A percentile compares a stretch with the other conserved stretches of the same genome.
Conservation (phyloP, 2,113 vertebrate species). For the Myocastor coypus region DNA sequence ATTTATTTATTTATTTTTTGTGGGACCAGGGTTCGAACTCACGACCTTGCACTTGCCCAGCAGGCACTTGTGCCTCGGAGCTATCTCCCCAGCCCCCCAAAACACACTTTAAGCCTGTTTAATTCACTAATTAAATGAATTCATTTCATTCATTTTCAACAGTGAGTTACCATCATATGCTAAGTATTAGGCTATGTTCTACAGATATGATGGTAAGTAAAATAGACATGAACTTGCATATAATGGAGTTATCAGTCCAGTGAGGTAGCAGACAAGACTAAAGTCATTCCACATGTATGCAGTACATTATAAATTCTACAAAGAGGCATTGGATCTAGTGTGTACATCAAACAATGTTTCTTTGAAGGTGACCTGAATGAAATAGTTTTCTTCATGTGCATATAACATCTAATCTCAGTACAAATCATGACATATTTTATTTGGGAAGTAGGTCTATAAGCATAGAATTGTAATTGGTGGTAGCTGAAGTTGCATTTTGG, state of each 20-base stretch:
- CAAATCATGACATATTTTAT: neutral
- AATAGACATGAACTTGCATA: neutral
- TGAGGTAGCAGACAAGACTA: neutral
- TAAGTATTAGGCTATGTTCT: neutral
- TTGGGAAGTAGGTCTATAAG: neutral
- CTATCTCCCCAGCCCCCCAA: too few species aligned
- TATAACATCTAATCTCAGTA: neutral
- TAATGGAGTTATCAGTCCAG: neutral
- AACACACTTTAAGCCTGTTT: neutral
- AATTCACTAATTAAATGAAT: neutral
- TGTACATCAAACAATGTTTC: neutral
- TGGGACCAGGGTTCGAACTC: too few species aligned
- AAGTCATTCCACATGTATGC: neutral
- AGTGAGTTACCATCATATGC: neutral
- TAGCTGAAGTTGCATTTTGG: neutral
- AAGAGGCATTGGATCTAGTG: neutral
- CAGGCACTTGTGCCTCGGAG: too few species aligned
- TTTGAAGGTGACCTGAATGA: neutral
- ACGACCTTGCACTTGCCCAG: too few species aligned
- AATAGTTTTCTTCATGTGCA: neutral
- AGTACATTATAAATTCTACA: neutral
- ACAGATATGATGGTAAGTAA: neutral
- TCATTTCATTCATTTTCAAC: slow-evolving; percentile 1
- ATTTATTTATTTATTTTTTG: too few species aligned
- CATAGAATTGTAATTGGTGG: neutral